Evolutionary conservation across 2,888 invertebrate species (phyloP).

Genomic region (Thysanoteuthis rhombus): DNA sequence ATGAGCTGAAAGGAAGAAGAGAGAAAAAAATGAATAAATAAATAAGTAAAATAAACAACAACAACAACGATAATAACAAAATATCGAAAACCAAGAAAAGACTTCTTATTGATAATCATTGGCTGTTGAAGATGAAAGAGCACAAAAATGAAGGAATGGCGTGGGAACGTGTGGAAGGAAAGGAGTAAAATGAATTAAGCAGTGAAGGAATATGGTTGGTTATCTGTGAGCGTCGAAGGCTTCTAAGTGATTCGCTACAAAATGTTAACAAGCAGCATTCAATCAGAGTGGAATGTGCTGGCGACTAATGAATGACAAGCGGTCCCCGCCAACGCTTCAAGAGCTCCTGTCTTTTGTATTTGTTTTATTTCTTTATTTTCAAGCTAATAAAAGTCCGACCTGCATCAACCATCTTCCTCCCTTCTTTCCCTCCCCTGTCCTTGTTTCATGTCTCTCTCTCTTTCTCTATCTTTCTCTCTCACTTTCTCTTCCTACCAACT

Average conservation of each 20-base stretch:
- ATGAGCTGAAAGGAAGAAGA: background rate
- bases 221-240: background rate
- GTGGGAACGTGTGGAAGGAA: background rate
- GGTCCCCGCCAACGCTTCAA: background rate
- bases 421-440: background rate
- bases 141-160: background rate
- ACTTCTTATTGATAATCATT: background rate
- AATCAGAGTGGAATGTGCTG: background rate
- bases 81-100: background rate
- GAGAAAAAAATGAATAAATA: background rate
- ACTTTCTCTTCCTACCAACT: too few species aligned
- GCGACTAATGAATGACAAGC: conserved; percentile 12
- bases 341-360: background rate
- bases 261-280: background rate
- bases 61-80: background rate
- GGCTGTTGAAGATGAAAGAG: background rate
- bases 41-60: background rate
- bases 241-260: background rate
- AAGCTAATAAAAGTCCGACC: background rate
- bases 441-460: background rate
- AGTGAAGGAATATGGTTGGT: background rate
- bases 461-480: background rate
- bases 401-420: background rate
- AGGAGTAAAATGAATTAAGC: background rate
- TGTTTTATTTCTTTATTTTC: background rate